A percentile compares a stretch with the other conserved stretches of the same genome.
Conservation (phyloP, 2,888 invertebrate genomes). For the Microplitis deprimator region DNA sequence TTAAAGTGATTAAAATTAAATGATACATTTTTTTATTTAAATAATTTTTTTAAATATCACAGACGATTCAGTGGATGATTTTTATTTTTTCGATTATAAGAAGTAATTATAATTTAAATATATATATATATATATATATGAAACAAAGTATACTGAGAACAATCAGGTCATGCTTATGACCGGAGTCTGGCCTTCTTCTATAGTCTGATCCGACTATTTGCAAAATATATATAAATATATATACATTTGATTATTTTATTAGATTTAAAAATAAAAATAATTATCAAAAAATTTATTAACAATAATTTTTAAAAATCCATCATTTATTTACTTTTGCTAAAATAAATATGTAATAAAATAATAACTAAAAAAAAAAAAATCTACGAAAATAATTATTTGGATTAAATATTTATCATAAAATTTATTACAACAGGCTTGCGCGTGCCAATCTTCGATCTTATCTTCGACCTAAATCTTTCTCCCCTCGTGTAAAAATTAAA, state of each 20-base stretch:
- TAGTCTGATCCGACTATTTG: not conserved
- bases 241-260: too few relatives aligned
- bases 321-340: too few relatives aligned
- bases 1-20: not conserved
- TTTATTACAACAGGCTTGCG: not conserved
- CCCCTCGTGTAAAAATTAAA: conserved; percentile 14
- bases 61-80: too few relatives aligned
- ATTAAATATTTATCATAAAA: not conserved
- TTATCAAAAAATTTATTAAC: too few relatives aligned
- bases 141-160: not conserved
- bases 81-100: too few relatives aligned
- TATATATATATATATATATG: not conserved
- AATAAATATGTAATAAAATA: too few relatives aligned
- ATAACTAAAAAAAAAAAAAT: too few relatives aligned
- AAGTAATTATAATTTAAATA: too few relatives aligned
- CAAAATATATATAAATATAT: too few relatives aligned
- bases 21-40: not conserved
- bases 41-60: not conserved
- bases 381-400: not conserved
- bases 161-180: not conserved
- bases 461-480: conserved; percentile 12
- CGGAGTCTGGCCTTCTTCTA: too few relatives aligned
- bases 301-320: too few relatives aligned
- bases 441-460: conserved; percentile 12
- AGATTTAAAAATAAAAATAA: too few relatives aligned